Base-by-base conservation (phyloP, 2,888 invertebrate genomes). In the Nasonovia ribisnigri region DNA sequence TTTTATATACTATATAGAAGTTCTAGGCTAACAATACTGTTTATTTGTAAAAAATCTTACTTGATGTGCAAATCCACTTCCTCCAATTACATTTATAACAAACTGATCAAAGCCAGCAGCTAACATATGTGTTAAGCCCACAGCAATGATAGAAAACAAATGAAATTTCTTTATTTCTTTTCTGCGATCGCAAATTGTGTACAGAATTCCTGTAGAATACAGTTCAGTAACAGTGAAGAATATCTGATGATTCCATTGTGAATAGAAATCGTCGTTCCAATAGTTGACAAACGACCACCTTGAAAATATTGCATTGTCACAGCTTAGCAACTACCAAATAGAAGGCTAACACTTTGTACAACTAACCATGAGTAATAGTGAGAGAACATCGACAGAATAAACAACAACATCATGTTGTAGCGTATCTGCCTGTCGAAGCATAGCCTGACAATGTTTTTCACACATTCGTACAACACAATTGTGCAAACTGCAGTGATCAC, bases 231-330 rank as follows among this genome's bases (percentile, higher is more conserved):
- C 94, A 95, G 96, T 96, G 95, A 97, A 97, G 95, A 97, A 97
- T 95, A 97, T 95, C 95, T 97, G 97, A 95, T 97, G 97, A 95
- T 97, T 97, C 97, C 97, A 97, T 95, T 97, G 97, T 54, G 96
- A 96, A 95, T 97, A 97, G 95, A 97, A 97, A 94, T 97, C 97
- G 95, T 97, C 97, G 95, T 97, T 97, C 96, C 97, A 97, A 95
- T 97, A 97, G 95, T 97, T 97, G 94, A 97, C 96, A 95, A 97
- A 97, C 90, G 96, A 96, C 97, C 97, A 97, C 97, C 95, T 95
- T 67, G 3, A 95, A 94, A 93, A 89, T 8, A 60, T 57, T 13
- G 48, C 24, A 90, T n/a, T 60, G 11, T 20, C 36, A 36, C 13
- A 46, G 16, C 46, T 43, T 46, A 86, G 46, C 24, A n/a, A n/a